phyloP scores from a whole-genome alignment of 2,797 vertebrate species.

The Emys orbicularis region DNA sequence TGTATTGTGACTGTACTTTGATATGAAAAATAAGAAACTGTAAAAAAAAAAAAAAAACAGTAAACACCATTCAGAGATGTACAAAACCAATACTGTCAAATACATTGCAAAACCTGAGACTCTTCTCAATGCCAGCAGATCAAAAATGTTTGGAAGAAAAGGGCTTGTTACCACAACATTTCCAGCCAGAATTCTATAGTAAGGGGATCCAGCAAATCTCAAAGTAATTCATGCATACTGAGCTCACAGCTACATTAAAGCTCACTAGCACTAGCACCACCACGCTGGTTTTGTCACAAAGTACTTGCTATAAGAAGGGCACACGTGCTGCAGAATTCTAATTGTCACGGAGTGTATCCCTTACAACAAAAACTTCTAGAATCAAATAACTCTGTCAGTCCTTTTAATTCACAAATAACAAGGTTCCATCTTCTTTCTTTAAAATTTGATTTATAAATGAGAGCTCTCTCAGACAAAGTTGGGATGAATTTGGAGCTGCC shows the following conservation, averaged over 20 bases:
- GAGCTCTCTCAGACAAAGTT: neutral
- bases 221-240: neutral
- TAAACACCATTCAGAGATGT: neutral
- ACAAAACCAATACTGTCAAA: accelerated
- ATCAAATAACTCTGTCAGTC: neutral
- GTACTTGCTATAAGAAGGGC: accelerated
- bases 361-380: neutral
- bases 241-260: neutral
- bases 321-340: neutral
- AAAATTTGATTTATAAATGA: neutral
- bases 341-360: neutral
- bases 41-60: neutral
- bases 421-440: neutral
- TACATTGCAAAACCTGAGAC: neutral
- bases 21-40: neutral
- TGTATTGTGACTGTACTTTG: neutral
- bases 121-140: neutral
- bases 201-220: neutral
- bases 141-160: neutral
- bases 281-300: accelerated
- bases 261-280: neutral
- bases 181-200: neutral
- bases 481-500: no score
- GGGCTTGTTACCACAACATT: accelerated
- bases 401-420: neutral